Evolutionary conservation across 2,797 vertebrate genomes (phyloP).

Genomic region (Cryptoblepharus egeriae): DNA sequence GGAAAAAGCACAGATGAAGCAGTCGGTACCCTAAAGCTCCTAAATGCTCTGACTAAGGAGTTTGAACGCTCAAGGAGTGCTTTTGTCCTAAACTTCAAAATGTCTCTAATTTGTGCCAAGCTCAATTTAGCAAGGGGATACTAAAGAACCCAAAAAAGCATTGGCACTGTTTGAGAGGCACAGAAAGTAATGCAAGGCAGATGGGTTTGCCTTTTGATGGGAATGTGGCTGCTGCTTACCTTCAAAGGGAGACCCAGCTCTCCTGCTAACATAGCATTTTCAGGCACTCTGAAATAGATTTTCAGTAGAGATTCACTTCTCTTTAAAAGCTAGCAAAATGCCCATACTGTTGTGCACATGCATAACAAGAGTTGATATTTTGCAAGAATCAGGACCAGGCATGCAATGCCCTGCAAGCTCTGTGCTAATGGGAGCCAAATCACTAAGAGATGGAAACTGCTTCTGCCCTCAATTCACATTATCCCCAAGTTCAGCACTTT

Average conservation of each 20-base stretch:
- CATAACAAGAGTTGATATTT: background rate
- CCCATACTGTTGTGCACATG: background rate
- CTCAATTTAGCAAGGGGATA: constrained; percentile 24
- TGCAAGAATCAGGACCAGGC: background rate
- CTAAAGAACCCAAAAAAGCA: background rate
- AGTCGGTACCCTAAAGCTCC: constrained; percentile 58
- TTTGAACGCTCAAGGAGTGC: background rate
- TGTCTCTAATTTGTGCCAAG: constrained; percentile 8
- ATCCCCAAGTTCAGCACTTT: background rate
- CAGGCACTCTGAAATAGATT: background rate
- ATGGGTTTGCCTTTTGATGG: constrained; percentile 11
- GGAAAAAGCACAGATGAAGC: constrained; percentile 53
- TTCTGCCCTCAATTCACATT: background rate
- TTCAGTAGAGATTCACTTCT: background rate
- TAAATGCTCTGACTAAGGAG: constrained; percentile 47
- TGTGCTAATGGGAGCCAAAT: too few relatives aligned
- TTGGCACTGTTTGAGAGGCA: background rate
- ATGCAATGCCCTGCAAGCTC: background rate
- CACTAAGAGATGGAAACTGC: background rate
- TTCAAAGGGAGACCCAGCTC: constrained; percentile 21
- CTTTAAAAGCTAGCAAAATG: background rate
- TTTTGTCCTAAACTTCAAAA: constrained; percentile 30
- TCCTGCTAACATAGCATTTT: background rate
- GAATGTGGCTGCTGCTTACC: background rate
- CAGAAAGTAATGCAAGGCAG: constrained; percentile 7